These are phyloP conservation scores for Cantharis rufa DNA, from an alignment of 2,888 invertebrate genomes.

Conservation along the genomic window DNA sequence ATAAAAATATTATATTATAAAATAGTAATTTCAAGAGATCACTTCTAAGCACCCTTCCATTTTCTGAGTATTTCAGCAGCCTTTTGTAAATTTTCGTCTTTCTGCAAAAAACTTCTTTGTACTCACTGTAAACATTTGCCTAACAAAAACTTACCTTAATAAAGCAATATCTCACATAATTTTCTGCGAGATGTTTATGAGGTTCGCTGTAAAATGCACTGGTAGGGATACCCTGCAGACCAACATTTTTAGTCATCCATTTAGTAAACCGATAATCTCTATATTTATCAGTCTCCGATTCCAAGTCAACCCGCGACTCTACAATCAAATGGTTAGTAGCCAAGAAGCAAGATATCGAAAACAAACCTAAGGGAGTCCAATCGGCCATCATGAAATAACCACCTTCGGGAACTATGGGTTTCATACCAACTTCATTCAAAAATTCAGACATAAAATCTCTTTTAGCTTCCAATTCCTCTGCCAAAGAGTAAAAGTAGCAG, in stretches of 20 bases:
- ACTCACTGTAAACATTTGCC: neutral
- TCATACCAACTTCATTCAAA: slow-evolving; percentile 79
- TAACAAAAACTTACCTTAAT: slow-evolving; percentile 71
- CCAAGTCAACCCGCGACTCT: slow-evolving; percentile 71
- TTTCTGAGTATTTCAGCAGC: slow-evolving; percentile 68
- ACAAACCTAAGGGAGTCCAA: slow-evolving; percentile 76
- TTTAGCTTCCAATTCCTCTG: slow-evolving; percentile 75
- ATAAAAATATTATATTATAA: neutral
- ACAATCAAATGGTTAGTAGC: slow-evolving; percentile 35
- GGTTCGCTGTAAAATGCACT: slow-evolving; percentile 86
- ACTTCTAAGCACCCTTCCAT: slow-evolving; percentile 55
- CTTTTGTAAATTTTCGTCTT: slow-evolving; percentile 73
- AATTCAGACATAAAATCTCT: slow-evolving; percentile 79
- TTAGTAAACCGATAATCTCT: slow-evolving; percentile 93
- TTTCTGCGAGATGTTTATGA: slow-evolving; percentile 81
- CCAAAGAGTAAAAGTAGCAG: slow-evolving; percentile 81
- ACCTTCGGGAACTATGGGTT: slow-evolving; percentile 90
- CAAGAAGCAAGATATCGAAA: neutral
- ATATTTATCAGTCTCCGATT: slow-evolving; percentile 70
- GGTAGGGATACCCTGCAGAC: slow-evolving; percentile 91
- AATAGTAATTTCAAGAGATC: neutral
- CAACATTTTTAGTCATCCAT: slow-evolving; percentile 93
- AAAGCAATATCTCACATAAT: slow-evolving; percentile 91
- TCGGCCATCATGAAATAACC: slow-evolving; percentile 98
- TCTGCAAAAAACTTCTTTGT: slow-evolving; percentile 58